A percentile compares a stretch with the other conserved stretches of the same genome.
These are phyloP conservation scores for Troglohyphantes excavatus DNA, from an alignment of 2,888 invertebrate species.

Conservation along the genomic window DNA sequence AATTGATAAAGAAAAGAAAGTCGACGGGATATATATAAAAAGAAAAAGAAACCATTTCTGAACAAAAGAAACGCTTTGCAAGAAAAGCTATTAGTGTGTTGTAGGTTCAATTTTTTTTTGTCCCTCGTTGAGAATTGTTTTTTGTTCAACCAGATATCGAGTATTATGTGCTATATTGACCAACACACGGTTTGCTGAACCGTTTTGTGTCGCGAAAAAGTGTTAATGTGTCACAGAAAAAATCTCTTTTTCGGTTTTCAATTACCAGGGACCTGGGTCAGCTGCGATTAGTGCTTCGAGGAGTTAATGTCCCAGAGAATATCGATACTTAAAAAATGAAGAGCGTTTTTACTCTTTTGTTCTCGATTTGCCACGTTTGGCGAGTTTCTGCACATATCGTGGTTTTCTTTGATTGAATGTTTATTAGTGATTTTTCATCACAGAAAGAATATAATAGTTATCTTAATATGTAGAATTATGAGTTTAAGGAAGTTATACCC, in stretches of 20 bases:
- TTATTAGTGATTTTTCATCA: too few relatives aligned
- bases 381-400: neutral
- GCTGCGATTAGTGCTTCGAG: conserved; percentile 58
- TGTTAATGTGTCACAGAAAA: conserved; percentile 55
- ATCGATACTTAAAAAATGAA: conserved; percentile 65
- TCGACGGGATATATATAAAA: conserved; percentile 5
- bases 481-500: too few relatives aligned
- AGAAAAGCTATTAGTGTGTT: conserved; percentile 60
- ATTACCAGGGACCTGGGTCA: conserved; percentile 70
- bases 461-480: too few relatives aligned
- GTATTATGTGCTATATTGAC: conserved; percentile 76
- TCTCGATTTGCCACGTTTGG: conserved; percentile 39
- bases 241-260: conserved; percentile 69
- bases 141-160: conserved; percentile 48
- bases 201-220: conserved; percentile 48
- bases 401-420: too few relatives aligned
- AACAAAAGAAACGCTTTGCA: conserved; percentile 74
- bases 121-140: conserved; percentile 1
- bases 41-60: conserved; percentile 26
- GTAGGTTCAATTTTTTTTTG: neutral
- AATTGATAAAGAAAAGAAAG: conserved; percentile 32
- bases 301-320: conserved; percentile 77
- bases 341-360: conserved; percentile 47
- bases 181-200: conserved; percentile 74
- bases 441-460: too few relatives aligned